Evolutionary conservation across 1,140 invertebrate genomes (phyloP).

Genomic region (Tribolium madens): DNA sequence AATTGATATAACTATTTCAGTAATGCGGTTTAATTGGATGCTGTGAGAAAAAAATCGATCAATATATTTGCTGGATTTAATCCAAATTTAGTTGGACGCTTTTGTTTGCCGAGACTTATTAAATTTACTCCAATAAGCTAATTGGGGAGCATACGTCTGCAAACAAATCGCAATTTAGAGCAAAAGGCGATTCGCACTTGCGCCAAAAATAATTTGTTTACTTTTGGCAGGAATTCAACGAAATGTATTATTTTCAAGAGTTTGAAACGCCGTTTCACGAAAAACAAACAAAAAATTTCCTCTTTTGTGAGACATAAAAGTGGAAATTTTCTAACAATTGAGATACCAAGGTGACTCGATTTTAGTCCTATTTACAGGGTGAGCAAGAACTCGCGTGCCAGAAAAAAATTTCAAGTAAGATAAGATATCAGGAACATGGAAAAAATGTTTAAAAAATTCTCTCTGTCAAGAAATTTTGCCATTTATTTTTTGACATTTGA

Average conservation of each 20-base stretch:
- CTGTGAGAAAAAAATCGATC: background rate
- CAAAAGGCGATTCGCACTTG: background rate
- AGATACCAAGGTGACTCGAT: background rate
- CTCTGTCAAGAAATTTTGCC: too few relatives aligned
- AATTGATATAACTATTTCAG: background rate
- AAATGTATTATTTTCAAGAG: background rate
- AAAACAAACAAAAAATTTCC: background rate
- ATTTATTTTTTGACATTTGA: too few relatives aligned
- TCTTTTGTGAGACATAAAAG: background rate
- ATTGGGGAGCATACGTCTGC: background rate
- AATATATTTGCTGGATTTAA: background rate
- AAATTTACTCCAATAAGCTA: constrained; percentile 20
- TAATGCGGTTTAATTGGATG: background rate
- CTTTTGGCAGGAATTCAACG: background rate
- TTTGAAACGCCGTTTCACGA: background rate
- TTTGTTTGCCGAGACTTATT: constrained; percentile 11
- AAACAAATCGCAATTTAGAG: constrained; percentile 3
- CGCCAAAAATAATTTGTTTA: background rate
- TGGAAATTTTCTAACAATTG: too few relatives aligned
- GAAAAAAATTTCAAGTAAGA: too few relatives aligned
- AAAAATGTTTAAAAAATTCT: too few relatives aligned
- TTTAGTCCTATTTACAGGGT: too few relatives aligned
- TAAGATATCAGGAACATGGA: too few relatives aligned
- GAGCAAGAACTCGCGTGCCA: too few relatives aligned
- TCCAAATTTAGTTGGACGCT: constrained; percentile 14